Conservation (phyloP, 2,888 invertebrate species). For the Linnaemya vulpina region DNA sequence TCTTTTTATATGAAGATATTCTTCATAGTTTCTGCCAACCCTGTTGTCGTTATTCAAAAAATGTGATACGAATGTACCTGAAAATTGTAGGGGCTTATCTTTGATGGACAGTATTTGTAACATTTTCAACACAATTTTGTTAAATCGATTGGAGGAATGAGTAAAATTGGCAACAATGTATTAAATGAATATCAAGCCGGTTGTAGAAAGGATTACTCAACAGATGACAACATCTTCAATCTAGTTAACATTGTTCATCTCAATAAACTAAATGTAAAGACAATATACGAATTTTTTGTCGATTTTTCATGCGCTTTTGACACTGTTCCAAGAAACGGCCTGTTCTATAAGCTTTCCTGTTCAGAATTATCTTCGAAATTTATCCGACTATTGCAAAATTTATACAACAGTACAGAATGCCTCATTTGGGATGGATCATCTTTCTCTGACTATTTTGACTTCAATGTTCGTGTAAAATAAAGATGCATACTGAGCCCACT, state of each 20-base stretch:
- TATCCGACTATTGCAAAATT: neutral
- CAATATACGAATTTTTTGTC: neutral
- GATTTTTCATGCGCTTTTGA: neutral
- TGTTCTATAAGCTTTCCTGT: neutral
- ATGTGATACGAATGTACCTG: neutral
- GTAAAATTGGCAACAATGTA: neutral
- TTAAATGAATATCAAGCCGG: neutral
- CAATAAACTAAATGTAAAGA: neutral
- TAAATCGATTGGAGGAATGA: neutral
- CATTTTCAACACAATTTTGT: neutral
- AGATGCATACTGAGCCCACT: neutral
- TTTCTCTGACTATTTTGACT: neutral
- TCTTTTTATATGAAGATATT: neutral
- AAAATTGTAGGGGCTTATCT: neutral
- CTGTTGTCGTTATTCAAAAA: neutral
- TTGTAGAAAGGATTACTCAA: neutral
- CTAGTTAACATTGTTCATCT: neutral
- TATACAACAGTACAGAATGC: neutral
- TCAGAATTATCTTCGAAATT: neutral
- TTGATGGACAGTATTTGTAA: neutral
- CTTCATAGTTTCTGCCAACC: too few species aligned
- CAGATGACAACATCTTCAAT: neutral
- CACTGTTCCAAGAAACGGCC: neutral
- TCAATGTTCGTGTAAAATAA: neutral
- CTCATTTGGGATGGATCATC: neutral